Conservation (phyloP, 2,888 invertebrate species). For the Dryomyza anilis region DNA sequence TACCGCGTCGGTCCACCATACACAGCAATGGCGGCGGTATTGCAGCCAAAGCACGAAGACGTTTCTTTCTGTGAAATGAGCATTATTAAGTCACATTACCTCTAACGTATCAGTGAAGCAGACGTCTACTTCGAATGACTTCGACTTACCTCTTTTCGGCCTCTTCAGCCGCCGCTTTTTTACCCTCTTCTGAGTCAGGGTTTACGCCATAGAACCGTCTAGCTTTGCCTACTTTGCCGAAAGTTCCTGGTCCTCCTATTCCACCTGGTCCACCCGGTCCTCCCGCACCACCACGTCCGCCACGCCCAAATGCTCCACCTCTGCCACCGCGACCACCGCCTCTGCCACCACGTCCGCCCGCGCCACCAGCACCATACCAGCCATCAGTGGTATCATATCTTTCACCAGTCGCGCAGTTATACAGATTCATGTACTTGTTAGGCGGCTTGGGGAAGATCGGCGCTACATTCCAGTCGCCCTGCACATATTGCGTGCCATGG, state of each 20-base stretch:
- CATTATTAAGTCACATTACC: too few species aligned
- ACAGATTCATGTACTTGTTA: constrained; percentile 47
- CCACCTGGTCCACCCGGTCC: constrained; percentile 1
- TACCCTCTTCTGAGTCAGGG: constrained; percentile 17
- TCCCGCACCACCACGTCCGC: constrained; percentile 11
- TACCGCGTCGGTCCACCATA: constrained; percentile 41
- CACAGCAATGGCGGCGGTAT: constrained; percentile 40
- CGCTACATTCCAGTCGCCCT: constrained; percentile 62
- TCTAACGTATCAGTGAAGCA: too few species aligned
- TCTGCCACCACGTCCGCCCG: constrained; percentile 19
- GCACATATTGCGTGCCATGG: constrained; percentile 68
- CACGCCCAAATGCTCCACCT: constrained; percentile 28
- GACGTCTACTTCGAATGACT: too few species aligned
- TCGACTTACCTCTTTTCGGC: constrained; percentile 28
- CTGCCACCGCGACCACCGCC: constrained; percentile 25
- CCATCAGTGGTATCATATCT: constrained; percentile 34
- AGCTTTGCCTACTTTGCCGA: neutral
- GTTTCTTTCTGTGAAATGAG: constrained; percentile 30
- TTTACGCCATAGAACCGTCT: constrained; percentile 20
- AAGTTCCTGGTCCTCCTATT: constrained; percentile 1
- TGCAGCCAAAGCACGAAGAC: constrained; percentile 32
- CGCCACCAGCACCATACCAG: constrained; percentile 31
- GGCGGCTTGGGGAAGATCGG: constrained; percentile 45
- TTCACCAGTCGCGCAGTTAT: constrained; percentile 47
- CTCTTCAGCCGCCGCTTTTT: constrained; percentile 18